Conservation (phyloP, 2,797 vertebrate species). For the Cygnus olor region DNA sequence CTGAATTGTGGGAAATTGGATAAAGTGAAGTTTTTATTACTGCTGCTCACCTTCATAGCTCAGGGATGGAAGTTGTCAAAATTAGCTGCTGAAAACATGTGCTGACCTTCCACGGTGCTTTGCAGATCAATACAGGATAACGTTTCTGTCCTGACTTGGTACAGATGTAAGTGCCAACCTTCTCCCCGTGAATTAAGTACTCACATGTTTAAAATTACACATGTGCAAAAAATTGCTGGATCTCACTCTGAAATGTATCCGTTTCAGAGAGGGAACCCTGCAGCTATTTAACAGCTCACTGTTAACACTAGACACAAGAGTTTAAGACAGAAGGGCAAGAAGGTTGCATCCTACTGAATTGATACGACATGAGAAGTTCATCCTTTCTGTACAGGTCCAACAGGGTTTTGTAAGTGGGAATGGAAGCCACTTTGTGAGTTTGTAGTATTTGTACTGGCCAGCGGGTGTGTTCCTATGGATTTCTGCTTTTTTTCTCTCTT, state of each 20-base stretch:
- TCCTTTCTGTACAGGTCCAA: not conserved
- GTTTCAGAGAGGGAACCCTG: conserved; percentile 12
- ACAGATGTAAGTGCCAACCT: conserved; percentile 2
- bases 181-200: not conserved
- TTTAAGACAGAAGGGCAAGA: not conserved
- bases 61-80: conserved; percentile 24
- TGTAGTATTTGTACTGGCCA: not conserved
- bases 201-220: conserved; percentile 30
- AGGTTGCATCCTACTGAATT: not conserved
- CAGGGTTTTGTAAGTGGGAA: not conserved
- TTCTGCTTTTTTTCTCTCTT: not conserved
- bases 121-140: not conserved
- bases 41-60: not conserved
- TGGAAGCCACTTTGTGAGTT: not conserved
- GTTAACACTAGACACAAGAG: not conserved
- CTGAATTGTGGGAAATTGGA: not conserved
- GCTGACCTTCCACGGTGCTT: conserved; percentile 13
- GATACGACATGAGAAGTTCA: not conserved
- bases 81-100: conserved; percentile 3
- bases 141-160: not conserved
- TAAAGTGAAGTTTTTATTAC: not conserved
- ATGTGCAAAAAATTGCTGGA: not conserved
- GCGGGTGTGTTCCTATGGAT: not conserved
- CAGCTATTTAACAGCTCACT: conserved; percentile 16
- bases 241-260: not conserved